These are phyloP conservation scores for Pogonognathellus flavescens DNA, from an alignment of 1,140 invertebrate species.

Conservation along the genomic window DNA sequence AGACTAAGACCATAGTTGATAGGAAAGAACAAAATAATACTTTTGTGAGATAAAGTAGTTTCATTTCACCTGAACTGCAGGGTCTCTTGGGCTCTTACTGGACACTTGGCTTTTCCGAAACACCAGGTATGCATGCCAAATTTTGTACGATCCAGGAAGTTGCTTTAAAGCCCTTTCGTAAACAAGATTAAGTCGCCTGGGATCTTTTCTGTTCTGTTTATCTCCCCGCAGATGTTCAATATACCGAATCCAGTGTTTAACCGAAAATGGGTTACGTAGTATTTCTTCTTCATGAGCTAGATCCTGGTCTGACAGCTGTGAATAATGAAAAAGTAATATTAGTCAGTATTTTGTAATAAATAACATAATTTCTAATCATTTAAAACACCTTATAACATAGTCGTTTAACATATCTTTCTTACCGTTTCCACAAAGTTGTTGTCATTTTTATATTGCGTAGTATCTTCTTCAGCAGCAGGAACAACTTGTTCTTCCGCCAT, in stretches of 20 bases:
- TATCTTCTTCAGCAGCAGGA: background rate
- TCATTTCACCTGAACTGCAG: constrained; percentile 58
- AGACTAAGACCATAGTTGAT: too few species aligned
- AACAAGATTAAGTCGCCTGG: constrained; percentile 89
- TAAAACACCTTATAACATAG: background rate
- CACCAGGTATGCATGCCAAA: constrained; percentile 97
- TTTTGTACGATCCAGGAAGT: constrained; percentile 96
- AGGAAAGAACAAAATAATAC: too few species aligned
- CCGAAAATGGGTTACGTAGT: constrained; percentile 94
- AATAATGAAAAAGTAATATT: background rate
- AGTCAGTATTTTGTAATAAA: background rate
- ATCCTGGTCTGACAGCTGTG: constrained; percentile 88
- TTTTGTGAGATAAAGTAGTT: too few species aligned
- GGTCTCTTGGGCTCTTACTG: constrained; percentile 62
- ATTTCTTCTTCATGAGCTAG: constrained; percentile 99
- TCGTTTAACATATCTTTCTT: background rate
- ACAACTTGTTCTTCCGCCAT: constrained; percentile 5
- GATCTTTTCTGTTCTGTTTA: constrained; percentile 75
- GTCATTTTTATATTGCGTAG: background rate
- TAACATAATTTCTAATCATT: background rate
- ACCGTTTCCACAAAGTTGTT: constrained; percentile 34
- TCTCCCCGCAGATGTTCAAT: constrained; percentile 81
- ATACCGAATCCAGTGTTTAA: constrained; percentile 98
- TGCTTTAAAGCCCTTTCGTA: constrained; percentile 97
- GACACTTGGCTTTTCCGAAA: constrained; percentile 83